These are phyloP conservation scores for Scaptomyza polygonia DNA, from an alignment of 2,888 invertebrate species.

Conservation along the genomic window DNA sequence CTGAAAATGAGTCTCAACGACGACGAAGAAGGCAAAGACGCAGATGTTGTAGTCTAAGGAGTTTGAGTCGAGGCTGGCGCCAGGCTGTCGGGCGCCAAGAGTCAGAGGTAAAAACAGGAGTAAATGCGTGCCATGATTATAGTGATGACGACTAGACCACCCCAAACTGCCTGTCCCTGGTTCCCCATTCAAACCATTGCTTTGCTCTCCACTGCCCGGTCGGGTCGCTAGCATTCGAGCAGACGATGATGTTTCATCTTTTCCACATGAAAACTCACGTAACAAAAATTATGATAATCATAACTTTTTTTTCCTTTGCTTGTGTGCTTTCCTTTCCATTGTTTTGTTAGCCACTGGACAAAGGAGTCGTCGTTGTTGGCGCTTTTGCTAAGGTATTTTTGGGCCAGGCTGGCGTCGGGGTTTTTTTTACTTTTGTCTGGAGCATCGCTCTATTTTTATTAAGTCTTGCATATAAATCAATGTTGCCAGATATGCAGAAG, in stretches of 20 bases:
- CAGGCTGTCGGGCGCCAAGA: slow-evolving; percentile 83
- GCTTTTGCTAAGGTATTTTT: slow-evolving; percentile 61
- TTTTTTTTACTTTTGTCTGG: slow-evolving; percentile 56
- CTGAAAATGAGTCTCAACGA: slow-evolving; percentile 49
- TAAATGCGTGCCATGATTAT: slow-evolving; percentile 83
- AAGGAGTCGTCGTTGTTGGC: slow-evolving; percentile 41
- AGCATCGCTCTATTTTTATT: slow-evolving; percentile 72
- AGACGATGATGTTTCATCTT: slow-evolving; percentile 81
- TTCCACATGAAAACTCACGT: slow-evolving; percentile 82
- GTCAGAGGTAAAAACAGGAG: slow-evolving; percentile 84
- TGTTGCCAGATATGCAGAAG: slow-evolving; percentile 76
- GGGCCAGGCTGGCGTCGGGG: slow-evolving; percentile 60
- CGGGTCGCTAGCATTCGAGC: slow-evolving; percentile 31
- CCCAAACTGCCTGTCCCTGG: slow-evolving; percentile 29
- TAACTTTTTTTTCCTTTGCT: slow-evolving; percentile 64
- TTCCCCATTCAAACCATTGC: not conserved
- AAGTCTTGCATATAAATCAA: slow-evolving; percentile 82
- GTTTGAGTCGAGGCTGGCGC: slow-evolving; percentile 63
- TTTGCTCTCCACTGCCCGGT: not conserved
- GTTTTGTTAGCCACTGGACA: slow-evolving; percentile 69
- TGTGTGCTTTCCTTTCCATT: slow-evolving; percentile 9
- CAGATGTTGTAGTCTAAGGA: slow-evolving; percentile 3
- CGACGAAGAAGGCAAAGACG: slow-evolving; percentile 38
- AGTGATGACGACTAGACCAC: slow-evolving; percentile 82
- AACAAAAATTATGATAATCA: slow-evolving; percentile 83